Evolutionary conservation across 2,797 vertebrate genomes (phyloP).

Genomic region (Helicolenus hilgendorfi): DNA sequence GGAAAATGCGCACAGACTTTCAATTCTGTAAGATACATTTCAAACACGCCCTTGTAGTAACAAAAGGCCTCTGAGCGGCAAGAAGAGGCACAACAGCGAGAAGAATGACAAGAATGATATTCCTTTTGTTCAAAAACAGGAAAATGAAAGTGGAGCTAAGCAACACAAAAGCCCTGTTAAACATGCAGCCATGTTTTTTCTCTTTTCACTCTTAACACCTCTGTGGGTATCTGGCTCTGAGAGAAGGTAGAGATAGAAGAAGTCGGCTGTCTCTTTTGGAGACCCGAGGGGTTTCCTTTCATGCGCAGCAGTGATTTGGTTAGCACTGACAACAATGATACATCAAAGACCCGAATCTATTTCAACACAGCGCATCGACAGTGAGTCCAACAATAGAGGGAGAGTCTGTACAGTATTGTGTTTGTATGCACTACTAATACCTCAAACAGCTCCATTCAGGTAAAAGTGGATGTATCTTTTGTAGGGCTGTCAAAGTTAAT

Average conservation of each 20-base stretch:
- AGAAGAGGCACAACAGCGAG: slow-evolving; percentile 34
- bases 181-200: slow-evolving; percentile 53
- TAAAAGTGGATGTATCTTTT: neutral
- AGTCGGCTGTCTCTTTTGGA: slow-evolving; percentile 60
- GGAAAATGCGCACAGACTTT: slow-evolving; percentile 2
- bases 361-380: slow-evolving; percentile 66
- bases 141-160: slow-evolving; percentile 56
- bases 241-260: slow-evolving; percentile 54
- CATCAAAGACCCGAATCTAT: slow-evolving; percentile 85
- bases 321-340: slow-evolving; percentile 85
- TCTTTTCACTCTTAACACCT: slow-evolving; percentile 64
- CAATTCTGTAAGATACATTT: slow-evolving; percentile 62
- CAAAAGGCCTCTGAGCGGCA: slow-evolving; percentile 53
- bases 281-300: slow-evolving; percentile 75
- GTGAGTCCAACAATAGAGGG: slow-evolving; percentile 27
- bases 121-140: slow-evolving; percentile 53
- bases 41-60: slow-evolving; percentile 58
- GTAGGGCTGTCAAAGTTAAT: no score
- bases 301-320: slow-evolving; percentile 83
- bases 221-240: slow-evolving; percentile 59
- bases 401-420: slow-evolving; percentile 12
- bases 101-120: slow-evolving; percentile 51
- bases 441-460: slow-evolving; percentile 20
- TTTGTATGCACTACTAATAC: neutral
- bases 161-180: slow-evolving; percentile 67